Evolutionary conservation across 2,113 vertebrate genomes (phyloP).

Genomic region (Apistogramma diplotaenia): DNA sequence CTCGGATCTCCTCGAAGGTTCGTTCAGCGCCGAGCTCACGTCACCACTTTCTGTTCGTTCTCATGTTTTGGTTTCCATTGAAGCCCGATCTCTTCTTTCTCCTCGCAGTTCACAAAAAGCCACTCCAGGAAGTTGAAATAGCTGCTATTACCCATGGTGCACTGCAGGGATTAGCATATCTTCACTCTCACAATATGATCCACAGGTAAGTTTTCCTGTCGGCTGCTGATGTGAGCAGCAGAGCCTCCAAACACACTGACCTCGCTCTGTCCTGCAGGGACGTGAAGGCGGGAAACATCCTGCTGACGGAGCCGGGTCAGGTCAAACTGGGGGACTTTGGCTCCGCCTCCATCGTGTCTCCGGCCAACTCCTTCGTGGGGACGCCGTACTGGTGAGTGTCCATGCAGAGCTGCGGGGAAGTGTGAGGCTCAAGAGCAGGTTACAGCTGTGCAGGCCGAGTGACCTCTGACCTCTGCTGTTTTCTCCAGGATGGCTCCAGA

Average conservation of each 20-base stretch:
- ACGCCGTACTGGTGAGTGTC: constrained; percentile 86
- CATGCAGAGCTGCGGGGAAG: background rate
- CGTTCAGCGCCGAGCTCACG: rapidly evolving
- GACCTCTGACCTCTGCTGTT: background rate
- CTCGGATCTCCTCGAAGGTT: constrained; percentile 75
- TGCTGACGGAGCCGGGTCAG: constrained; percentile 89
- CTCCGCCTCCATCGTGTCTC: constrained; percentile 87
- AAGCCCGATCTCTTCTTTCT: background rate
- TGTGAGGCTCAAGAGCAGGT: too few relatives aligned
- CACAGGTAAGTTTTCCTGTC: constrained; percentile 78
- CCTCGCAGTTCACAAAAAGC: constrained; percentile 88
- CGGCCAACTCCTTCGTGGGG: constrained; percentile 91
- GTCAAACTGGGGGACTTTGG: constrained; percentile 92
- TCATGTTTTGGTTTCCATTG: background rate
- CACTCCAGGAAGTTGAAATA: constrained; percentile 91
- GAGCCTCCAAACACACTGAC: background rate
- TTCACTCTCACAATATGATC: constrained; percentile 94
- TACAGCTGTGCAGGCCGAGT: too few relatives aligned
- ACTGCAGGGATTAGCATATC: constrained; percentile 88
- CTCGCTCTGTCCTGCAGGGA: constrained; percentile 73
- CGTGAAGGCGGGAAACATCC: constrained; percentile 91
- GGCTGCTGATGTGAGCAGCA: background rate
- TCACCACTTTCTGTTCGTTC: rapidly evolving
- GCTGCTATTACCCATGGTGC: constrained; percentile 92
- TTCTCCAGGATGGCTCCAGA: constrained; percentile 89